phyloP scores from a whole-genome alignment of 2,113 vertebrate species.

The Genyomyrus donnyi region DNA sequence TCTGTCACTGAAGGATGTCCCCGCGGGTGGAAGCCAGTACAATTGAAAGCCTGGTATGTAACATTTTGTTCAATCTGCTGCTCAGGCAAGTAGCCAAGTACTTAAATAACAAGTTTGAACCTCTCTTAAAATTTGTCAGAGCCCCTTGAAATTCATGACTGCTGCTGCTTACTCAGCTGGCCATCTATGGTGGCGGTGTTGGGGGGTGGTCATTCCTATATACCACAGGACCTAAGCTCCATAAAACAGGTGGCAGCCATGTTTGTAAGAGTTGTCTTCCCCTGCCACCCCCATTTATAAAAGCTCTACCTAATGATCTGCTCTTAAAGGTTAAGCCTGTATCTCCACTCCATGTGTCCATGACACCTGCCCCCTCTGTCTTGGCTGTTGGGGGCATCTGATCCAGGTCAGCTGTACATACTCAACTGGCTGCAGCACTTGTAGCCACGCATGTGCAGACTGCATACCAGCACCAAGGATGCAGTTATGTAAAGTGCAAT shows the following conservation, averaged over 20 bases:
- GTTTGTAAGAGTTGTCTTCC: neutral
- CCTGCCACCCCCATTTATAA: neutral
- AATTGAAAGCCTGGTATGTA: neutral
- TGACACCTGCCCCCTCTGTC: neutral
- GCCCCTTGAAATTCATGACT: neutral
- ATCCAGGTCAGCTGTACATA: neutral
- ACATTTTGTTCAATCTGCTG: neutral
- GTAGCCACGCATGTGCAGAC: neutral
- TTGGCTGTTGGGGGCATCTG: neutral
- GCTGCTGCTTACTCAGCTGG: neutral
- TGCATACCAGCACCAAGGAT: neutral
- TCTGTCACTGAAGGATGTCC: neutral
- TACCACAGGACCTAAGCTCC: neutral
- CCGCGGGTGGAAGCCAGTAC: neutral
- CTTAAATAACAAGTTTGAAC: neutral
- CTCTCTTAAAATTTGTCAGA: neutral
- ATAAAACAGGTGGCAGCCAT: neutral
- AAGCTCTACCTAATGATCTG: neutral
- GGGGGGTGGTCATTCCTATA: neutral
- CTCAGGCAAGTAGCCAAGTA: neutral
- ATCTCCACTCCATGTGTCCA: neutral
- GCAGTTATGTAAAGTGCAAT: neutral
- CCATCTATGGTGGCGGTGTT: neutral
- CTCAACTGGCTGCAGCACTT: neutral
- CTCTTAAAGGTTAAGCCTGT: neutral